phyloP scores from a whole-genome alignment of 1,140 invertebrate species.

The Penaeus indicus region DNA sequence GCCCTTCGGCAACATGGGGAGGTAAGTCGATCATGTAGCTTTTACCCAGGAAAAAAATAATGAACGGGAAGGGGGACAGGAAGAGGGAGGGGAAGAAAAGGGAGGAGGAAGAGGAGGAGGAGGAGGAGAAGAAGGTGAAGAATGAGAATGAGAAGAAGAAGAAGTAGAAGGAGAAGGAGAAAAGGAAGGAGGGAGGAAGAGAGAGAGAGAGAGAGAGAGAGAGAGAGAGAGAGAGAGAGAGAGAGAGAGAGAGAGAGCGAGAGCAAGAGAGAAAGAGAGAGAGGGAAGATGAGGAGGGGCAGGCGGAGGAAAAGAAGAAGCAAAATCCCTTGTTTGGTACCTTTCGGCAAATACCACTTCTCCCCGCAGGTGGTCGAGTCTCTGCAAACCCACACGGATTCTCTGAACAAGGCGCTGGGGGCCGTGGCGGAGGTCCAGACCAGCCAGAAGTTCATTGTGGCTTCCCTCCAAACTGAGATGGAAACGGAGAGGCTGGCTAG shows the following conservation, averaged over 20 bases:
- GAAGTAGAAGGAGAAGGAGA: neutral
- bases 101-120: too few relatives aligned
- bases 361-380: neutral
- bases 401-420: neutral
- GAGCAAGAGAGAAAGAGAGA: slow-evolving; percentile 22
- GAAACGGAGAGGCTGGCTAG: slow-evolving; percentile 1
- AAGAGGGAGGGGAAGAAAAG: too few relatives aligned
- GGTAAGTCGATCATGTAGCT: neutral
- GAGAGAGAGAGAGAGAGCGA: slow-evolving; percentile 21
- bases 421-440: slow-evolving; percentile 22
- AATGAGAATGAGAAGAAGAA: too few relatives aligned
- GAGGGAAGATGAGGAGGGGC: too few relatives aligned
- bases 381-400: slow-evolving; percentile 21
- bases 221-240: slow-evolving; percentile 19
- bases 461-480: slow-evolving; percentile 2
- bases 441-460: neutral
- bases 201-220: slow-evolving; percentile 31
- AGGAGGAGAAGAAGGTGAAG: too few relatives aligned
- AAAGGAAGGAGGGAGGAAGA: slow-evolving; percentile 15
- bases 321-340: neutral
- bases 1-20: too few relatives aligned
- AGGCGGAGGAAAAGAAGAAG: neutral
- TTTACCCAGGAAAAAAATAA: too few relatives aligned
- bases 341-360: neutral
- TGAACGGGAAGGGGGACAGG: too few relatives aligned